Base-by-base conservation (phyloP, 37 sponge, comb jelly and placozoan genomes). In the Ephydatia muelleri region DNA sequence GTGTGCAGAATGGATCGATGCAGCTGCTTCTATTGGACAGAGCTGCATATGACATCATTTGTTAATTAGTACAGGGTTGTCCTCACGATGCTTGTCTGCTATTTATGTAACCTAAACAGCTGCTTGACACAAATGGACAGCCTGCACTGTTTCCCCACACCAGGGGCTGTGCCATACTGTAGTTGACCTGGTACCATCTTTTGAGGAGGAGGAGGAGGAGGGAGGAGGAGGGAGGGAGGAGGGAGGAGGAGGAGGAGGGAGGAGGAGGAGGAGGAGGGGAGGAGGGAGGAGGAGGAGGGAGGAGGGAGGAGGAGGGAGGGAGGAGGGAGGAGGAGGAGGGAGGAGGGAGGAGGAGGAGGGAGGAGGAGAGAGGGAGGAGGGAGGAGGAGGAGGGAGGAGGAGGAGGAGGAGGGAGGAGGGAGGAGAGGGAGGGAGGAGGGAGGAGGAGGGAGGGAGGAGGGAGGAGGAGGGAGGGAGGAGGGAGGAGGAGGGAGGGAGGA, bases 181-280 rank as follows among this genome's bases (percentile, higher is more conserved):
- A 92, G 77, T 92, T 82, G 23, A 88, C 93, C 16, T 23, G 22
- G 68, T 92, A 92, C 93, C 93, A 92, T 21, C 92, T 91, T 6
- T 32, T 70, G n/a, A n/a, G 67, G 67, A 25, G 19, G 67, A 19
- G 22, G 67, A n/a, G n/a, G n/a, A n/a, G n/a, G n/a, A n/a, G n/a
- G n/a, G n/a, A n/a, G n/a, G n/a, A n/a, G 4, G 47, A 43, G 47
- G 47, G 47, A 43, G 47, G 57, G 19, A 21, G 57, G 57, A 11
- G 16, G 57, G 57, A 57, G 12, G 16, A 21, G 16, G 9, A 21
- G 57, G 16, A 14, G 16, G 57, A 57, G 57, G 57, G 1, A 14
- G 57, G 4, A 8, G 8, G 47, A 8, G 47, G 8, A 8, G 57
- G 19, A 21, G 57, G 57, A 11, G 16, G 57, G 57, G 16, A 1